Conservation (phyloP, 2,797 vertebrate genomes). For the Thaleichthys pacificus region DNA sequence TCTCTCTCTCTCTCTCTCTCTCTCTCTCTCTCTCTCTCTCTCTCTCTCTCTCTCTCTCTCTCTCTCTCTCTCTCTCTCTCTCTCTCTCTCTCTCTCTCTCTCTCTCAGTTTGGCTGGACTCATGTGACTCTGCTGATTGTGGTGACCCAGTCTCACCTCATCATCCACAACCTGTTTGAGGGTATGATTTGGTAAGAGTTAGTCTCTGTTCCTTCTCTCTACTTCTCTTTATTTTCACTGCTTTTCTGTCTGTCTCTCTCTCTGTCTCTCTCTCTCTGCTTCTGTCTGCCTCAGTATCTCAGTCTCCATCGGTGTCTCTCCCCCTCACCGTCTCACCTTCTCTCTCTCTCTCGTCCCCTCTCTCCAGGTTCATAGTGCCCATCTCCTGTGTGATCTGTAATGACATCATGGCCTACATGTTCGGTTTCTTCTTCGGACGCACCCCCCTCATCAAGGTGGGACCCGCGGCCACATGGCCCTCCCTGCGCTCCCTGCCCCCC, state of each 20-base stretch:
- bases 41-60: conserved; percentile 20
- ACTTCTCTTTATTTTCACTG: neutral
- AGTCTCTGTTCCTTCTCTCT: neutral
- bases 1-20: conserved; percentile 36
- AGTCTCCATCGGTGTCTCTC: neutral
- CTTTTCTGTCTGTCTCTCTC: neutral
- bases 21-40: conserved; percentile 16
- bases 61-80: conserved; percentile 29
- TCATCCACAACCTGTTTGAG: conserved; percentile 99
- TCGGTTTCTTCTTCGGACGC: conserved; percentile 98
- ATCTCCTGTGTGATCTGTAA: conserved; percentile 99
- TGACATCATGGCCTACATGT: conserved; percentile 99
- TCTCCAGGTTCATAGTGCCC: conserved; percentile 93
- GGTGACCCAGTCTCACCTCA: conserved; percentile 97
- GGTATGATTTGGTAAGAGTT: conserved; percentile 95
- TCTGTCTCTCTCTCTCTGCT: neutral
- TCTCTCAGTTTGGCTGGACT: conserved; percentile 93
- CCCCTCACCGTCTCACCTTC: too few species aligned
- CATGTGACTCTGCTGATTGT: conserved; percentile 97
- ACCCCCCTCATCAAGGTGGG: conserved; percentile 96
- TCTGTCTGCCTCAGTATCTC: neutral
- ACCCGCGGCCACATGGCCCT: neutral
- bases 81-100: conserved; percentile 22
- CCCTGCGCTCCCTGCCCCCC: neutral
- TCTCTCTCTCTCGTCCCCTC: neutral